Base-by-base conservation (phyloP, 2,113 vertebrate genomes). In the Coptodon bakossiorum region DNA sequence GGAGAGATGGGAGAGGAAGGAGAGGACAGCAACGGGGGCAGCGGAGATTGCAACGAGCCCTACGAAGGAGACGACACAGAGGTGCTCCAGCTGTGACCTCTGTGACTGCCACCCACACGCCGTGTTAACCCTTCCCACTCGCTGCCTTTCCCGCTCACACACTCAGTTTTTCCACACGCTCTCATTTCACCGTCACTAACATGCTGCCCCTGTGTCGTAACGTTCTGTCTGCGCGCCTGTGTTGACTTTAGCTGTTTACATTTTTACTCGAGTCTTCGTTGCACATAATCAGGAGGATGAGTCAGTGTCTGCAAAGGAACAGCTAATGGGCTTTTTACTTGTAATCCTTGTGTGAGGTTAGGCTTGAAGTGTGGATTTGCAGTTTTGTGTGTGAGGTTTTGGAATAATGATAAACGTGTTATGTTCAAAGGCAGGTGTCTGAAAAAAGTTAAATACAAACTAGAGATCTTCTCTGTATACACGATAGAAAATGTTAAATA, bases 21-120 rank as follows among this genome's bases (percentile, higher is more conserved):
- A 48, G 98, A 99, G 27, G 98, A 99, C 27, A 99, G 98, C 56
- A 99, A 99, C 3, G 98, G 98, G 84, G 98, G 97, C 57, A 98
- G 98, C 50, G 97, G 97, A 50, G 98, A 98, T 31, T 98, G 97
- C 27, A 98, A 98, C 24, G 98, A 99, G 59, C 97, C 95, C 1
- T 99, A 98, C 16, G 98, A 99, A 91, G 98, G 97, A 80, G 98
- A 99, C 2, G 98, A 98, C 85, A 94, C 97, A 6, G 98, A 99
- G 97, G 98, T 98, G 83, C 81, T n/a, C 50, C 43, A 56, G 5
- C 27, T 6, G n/a, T 57, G 45, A 90, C 59, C 52, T 53, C 59
- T 8, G 19, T 12, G 27, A 34, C 36, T 3, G 24, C 40, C 79
- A 1, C 83, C 36, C 85, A 52, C 83, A 53, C n/a, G 11, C 3